These are phyloP conservation scores for Mesoligia furuncula DNA, from an alignment of 2,888 invertebrate species.

Conservation along the genomic window DNA sequence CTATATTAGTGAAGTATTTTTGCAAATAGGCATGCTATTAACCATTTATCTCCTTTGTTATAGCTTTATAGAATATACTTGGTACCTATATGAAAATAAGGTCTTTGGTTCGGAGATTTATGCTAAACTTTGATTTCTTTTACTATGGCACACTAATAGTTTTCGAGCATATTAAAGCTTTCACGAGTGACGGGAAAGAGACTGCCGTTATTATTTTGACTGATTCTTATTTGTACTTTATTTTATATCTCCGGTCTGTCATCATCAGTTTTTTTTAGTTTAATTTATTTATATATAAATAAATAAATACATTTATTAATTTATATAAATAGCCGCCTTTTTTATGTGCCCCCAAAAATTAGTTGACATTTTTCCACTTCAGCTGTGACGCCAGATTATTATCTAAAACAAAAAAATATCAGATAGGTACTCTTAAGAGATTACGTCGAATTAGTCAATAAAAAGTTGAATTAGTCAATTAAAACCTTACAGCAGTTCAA, in stretches of 20 bases:
- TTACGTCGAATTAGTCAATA: too few relatives aligned
- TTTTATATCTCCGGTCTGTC: background rate
- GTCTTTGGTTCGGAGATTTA: background rate
- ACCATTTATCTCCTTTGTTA: background rate
- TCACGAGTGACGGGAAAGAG: background rate
- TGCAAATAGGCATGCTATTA: background rate
- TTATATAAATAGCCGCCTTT: too few relatives aligned
- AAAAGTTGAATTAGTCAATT: too few relatives aligned
- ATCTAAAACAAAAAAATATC: too few relatives aligned
- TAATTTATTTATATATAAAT: too few relatives aligned
- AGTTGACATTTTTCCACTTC: background rate
- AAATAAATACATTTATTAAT: too few relatives aligned
- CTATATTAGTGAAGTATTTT: background rate
- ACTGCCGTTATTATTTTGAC: background rate
- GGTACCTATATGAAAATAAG: too few relatives aligned
- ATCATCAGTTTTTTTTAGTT: background rate
- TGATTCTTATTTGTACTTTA: background rate
- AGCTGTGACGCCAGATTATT: background rate
- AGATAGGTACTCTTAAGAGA: too few relatives aligned
- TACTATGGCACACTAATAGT: background rate
- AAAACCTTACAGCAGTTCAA: background rate
- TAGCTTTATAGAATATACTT: too few relatives aligned
- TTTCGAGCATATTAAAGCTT: too few relatives aligned
- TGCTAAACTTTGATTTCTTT: background rate
- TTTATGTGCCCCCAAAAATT: too few relatives aligned